A percentile compares a stretch with the other conserved stretches of the same genome.
phyloP scores from a whole-genome alignment of 1,140 invertebrate genomes.

The Cydia fagiglandana region DNA sequence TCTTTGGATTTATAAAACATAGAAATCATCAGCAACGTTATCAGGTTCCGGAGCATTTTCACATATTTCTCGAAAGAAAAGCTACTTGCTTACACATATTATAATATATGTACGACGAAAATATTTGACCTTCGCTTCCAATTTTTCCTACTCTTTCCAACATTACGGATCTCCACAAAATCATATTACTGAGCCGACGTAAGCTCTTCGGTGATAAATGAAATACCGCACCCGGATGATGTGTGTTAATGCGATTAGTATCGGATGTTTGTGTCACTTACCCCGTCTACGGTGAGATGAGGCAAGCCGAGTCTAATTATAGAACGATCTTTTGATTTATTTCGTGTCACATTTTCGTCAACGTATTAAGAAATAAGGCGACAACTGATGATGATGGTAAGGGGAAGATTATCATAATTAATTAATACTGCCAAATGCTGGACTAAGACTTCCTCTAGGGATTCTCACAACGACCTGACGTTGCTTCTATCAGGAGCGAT shows the following conservation, averaged over 20 bases:
- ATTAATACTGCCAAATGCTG: no score
- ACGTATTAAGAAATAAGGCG: neutral
- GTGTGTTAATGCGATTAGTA: conserved; percentile 15
- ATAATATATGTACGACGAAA: neutral
- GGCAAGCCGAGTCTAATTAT: neutral
- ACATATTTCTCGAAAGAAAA: neutral
- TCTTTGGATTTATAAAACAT: no score
- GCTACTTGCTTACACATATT: neutral
- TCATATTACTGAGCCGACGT: conserved; percentile 7
- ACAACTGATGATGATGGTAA: neutral
- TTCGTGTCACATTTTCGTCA: neutral
- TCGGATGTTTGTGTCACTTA: conserved; percentile 6
- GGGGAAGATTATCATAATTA: no score
- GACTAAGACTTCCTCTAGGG: no score
- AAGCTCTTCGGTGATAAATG: conserved; percentile 4
- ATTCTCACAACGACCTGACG: no score
- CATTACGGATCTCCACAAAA: neutral
- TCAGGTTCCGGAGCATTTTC: no score
- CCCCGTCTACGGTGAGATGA: neutral
- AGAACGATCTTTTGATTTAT: neutral
- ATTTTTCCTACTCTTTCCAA: neutral
- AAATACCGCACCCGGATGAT: conserved; percentile 13
- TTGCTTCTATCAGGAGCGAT: no score
- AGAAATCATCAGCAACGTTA: no score
- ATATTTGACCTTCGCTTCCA: neutral